phyloP scores from a whole-genome alignment of 1,140 invertebrate genomes.

The Heliconius hermathena region DNA sequence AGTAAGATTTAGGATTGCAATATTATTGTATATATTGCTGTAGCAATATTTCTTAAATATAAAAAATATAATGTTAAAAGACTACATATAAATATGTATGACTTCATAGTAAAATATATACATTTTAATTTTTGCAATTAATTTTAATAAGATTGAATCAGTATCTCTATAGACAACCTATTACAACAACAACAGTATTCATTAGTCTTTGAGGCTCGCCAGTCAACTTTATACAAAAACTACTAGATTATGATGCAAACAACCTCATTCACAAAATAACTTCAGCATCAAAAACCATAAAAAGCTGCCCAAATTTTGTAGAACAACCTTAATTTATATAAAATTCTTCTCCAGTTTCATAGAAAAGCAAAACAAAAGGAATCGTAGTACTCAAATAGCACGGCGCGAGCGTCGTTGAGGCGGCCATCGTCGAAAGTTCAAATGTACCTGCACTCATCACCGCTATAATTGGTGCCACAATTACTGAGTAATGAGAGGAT shows the following conservation, averaged over 20 bases:
- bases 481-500: slow-evolving; percentile 24
- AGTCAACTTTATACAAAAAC: no score
- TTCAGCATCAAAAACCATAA: background rate
- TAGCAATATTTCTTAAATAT: no score
- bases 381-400: background rate
- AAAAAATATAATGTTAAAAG: no score
- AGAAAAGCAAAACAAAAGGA: background rate
- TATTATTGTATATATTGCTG: no score
- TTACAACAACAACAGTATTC: no score
- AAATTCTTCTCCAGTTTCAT: background rate
- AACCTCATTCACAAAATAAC: background rate
- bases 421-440: slow-evolving; percentile 17
- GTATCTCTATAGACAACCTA: no score
- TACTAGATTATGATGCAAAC: background rate
- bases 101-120: no score
- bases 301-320: background rate
- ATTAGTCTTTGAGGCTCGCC: no score
- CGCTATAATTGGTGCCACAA: slow-evolving; percentile 24
- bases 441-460: slow-evolving; percentile 25
- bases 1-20: no score
- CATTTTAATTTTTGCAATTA: no score
- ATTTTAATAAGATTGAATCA: no score
- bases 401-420: slow-evolving; percentile 4
- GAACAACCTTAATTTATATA: background rate
- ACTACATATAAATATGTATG: no score